phyloP scores from a whole-genome alignment of 1,140 invertebrate genomes.

The Hylaeus anthracinus region DNA sequence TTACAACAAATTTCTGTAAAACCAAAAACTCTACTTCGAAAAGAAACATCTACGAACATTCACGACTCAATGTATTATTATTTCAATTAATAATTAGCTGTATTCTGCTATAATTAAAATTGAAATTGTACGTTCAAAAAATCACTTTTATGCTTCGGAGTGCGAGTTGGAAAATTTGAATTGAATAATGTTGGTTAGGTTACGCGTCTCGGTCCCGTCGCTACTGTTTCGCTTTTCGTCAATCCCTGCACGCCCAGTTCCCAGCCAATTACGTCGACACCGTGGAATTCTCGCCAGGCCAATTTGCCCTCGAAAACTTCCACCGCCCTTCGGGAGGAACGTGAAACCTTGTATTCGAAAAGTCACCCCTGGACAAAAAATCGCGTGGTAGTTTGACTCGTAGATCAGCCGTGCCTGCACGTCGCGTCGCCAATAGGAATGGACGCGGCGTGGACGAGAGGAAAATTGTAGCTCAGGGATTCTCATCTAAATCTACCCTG shows the following conservation, averaged over 20 bases:
- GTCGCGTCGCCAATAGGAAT: background rate
- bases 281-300: constrained; percentile 16
- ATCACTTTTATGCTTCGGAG: no score
- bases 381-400: background rate
- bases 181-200: no score
- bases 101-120: no score
- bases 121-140: no score
- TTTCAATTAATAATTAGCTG: no score
- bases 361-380: background rate
- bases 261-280: constrained; percentile 40
- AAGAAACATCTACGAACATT: no score
- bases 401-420: no score
- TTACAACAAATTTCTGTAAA: no score
- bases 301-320: background rate
- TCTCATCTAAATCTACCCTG: no score
- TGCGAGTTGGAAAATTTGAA: no score
- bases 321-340: background rate
- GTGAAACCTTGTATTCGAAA: background rate
- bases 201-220: background rate
- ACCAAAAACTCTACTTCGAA: no score
- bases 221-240: constrained; percentile 33
- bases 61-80: no score
- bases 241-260: background rate
- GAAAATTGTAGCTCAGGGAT: background rate
- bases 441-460: background rate